phyloP scores from a whole-genome alignment of 2,113 vertebrate species.

The Salminus brasiliensis region DNA sequence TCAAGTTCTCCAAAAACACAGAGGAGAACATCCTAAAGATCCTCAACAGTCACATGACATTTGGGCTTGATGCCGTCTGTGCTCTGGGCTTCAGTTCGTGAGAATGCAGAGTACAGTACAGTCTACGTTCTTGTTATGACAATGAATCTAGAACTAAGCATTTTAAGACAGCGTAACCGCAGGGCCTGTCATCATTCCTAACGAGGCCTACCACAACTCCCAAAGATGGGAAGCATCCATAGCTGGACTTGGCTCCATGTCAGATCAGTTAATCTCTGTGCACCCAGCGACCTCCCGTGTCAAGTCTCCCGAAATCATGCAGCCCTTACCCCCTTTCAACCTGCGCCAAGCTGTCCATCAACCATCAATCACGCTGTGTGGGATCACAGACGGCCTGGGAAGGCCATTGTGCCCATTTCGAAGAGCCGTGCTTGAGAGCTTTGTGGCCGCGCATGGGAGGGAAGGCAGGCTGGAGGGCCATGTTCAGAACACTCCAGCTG shows the following conservation, averaged over 20 bases:
- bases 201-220: neutral
- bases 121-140: neutral
- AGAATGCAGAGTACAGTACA: neutral
- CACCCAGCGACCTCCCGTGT: conserved; percentile 23
- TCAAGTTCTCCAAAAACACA: too few species aligned
- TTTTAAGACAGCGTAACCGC: conserved; percentile 1
- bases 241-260: conserved; percentile 11
- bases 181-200: neutral
- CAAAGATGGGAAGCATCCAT: neutral
- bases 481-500: conserved; percentile 24
- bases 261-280: conserved; percentile 2
- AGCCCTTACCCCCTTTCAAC: conserved; percentile 37
- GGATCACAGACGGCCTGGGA: conserved; percentile 35
- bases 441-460: conserved; percentile 14
- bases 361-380: conserved; percentile 28
- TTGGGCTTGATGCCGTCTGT: too few species aligned
- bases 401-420: conserved; percentile 7
- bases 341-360: conserved; percentile 44
- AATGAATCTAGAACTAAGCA: neutral
- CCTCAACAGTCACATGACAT: neutral
- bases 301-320: conserved; percentile 26
- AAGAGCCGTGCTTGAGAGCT: neutral
- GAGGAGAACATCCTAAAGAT: neutral
- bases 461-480: conserved; percentile 10
- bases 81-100: neutral